Base-by-base conservation (phyloP, 2,113 vertebrate species). In the Salvelinus fontinalis region DNA sequence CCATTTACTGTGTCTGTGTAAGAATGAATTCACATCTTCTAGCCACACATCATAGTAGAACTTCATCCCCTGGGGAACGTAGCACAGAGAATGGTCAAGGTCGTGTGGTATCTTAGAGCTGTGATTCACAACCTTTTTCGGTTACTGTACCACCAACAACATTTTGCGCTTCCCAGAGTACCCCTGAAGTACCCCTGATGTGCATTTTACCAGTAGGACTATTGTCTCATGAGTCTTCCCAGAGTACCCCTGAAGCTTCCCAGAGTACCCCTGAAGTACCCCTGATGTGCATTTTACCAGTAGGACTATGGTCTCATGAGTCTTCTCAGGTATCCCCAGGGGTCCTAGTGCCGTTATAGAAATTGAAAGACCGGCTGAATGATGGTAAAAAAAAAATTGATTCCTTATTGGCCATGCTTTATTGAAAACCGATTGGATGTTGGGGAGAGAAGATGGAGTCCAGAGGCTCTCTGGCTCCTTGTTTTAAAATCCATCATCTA, bases 11-110 rank as follows among this genome's bases (percentile, higher is more conserved):
- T 31, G 59, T 71, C 4, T 9, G 9, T 71, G 34, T 34, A 51
- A 31, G 49, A 77, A 75, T 51, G 79, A 74, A 62, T 62, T 20
- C 39, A 74, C 76, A 82, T 83, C 67, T 67, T 77, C 57, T 22
- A 22, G 51, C 14, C 14, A 66, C 73, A 76, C 69, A 74, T 75
- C 68, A 68, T 39, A 72, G 80, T 66, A 76, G 77, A 71, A 22
- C 3, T 74, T 76, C 66, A 34, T 73, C 70, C 73, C 31, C 65
- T 0, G 48, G 39, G 67, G 73, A 67, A 65, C 16, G 34, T 39
- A 70, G 68, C 0, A 54, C 12, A 59, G 54, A 74, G 57, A 70
- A 78, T 29, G 34, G 27, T 72, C 67, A 81, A 80, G 71, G 22
- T 72, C 57, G 7, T 62, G 34, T 18, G 14, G 77, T 48, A 54